Conservation (phyloP, 2,113 vertebrate species). For the Austrofundulus limnaeus region DNA sequence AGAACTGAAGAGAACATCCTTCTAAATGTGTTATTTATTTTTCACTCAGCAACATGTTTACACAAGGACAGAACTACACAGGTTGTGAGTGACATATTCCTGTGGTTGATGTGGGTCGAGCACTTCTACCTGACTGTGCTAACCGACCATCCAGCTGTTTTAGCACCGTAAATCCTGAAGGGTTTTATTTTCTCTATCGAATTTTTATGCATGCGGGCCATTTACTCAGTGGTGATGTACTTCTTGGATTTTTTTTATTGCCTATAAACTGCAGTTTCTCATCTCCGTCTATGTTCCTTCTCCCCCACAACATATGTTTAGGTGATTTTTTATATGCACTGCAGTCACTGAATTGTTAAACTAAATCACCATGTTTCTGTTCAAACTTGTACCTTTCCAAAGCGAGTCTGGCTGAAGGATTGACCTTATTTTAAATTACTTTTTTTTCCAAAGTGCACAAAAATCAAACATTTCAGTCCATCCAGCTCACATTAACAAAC, state of each 20-base stretch:
- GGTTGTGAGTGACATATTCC: conserved; percentile 37
- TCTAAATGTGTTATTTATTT: conserved; percentile 50
- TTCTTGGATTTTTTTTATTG: conserved; percentile 21
- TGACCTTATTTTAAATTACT: conserved; percentile 4
- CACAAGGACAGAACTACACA: conserved; percentile 34
- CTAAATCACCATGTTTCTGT: conserved; percentile 5
- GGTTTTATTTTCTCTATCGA: conserved; percentile 5
- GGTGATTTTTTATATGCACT: conserved; percentile 24
- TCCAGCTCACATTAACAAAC: background rate
- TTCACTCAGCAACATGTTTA: conserved; percentile 63
- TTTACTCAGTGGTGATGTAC: conserved; percentile 34
- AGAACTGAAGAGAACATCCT: conserved; percentile 43
- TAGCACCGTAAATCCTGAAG: conserved; percentile 43
- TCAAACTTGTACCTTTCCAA: background rate
- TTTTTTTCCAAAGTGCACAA: background rate
- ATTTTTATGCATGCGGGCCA: conserved; percentile 59
- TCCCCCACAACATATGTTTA: conserved; percentile 17
- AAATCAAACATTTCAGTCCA: conserved; percentile 2
- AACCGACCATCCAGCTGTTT: conserved; percentile 49
- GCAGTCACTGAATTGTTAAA: conserved; percentile 20
- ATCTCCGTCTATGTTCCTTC: conserved; percentile 1
- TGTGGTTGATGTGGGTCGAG: conserved; percentile 39
- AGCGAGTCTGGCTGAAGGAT: conserved; percentile 1
- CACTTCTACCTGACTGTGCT: conserved; percentile 27
- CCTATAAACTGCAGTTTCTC: conserved; percentile 19